phyloP scores from a whole-genome alignment of 2,888 invertebrate species.

The Machimus atricapillus region DNA sequence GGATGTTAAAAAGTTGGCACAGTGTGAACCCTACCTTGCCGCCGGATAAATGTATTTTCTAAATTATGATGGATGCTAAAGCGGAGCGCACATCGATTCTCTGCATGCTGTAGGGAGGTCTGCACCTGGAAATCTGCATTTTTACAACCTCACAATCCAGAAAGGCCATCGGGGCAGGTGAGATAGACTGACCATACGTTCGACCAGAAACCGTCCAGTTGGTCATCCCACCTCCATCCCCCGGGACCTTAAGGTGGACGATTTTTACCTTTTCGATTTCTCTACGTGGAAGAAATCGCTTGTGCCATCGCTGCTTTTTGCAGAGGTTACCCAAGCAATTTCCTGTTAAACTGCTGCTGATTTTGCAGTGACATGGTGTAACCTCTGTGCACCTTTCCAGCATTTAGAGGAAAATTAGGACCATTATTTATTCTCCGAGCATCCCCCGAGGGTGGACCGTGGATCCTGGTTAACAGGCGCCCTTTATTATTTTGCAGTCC shows the following conservation, averaged over 20 bases:
- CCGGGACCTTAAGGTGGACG: neutral
- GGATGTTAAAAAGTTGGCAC: neutral
- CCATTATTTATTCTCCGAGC: neutral
- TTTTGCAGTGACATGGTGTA: neutral
- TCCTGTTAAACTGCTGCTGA: constrained; percentile 1
- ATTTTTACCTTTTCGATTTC: neutral
- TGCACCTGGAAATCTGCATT: constrained; percentile 9
- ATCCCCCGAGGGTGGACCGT: neutral
- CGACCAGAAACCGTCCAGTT: neutral
- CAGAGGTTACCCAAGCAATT: neutral
- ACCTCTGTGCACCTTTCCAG: neutral
- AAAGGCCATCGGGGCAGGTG: neutral
- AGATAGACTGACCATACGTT: neutral
- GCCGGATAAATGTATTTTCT: neutral
- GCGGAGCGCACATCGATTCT: neutral
- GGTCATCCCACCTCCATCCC: neutral
- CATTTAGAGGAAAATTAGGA: neutral
- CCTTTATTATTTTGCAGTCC: neutral
- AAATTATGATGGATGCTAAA: neutral
- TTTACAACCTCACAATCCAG: neutral
- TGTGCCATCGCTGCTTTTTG: neutral
- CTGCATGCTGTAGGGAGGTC: neutral
- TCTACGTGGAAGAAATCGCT: neutral
- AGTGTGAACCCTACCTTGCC: neutral
- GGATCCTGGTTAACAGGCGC: neutral